These are phyloP conservation scores for Tragelaphus imberbis DNA, from an alignment of 2,113 vertebrate genomes.

Conservation along the genomic window DNA sequence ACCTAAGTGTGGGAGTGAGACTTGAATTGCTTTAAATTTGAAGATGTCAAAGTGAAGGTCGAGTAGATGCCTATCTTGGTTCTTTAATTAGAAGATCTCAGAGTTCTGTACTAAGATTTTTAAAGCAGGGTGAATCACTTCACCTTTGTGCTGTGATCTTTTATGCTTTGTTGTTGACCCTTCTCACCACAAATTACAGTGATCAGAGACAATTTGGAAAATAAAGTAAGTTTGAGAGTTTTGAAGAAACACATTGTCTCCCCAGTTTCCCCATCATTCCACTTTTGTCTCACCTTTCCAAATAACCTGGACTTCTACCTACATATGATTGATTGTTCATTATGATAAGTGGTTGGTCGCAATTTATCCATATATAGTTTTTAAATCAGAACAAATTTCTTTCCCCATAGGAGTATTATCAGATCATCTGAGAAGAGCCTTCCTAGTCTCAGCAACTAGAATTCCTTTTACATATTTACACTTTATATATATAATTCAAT, in stretches of 20 bases:
- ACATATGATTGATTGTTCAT: not conserved
- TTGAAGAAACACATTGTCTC: not conserved
- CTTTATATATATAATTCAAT: not conserved
- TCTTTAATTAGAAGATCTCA: constrained; percentile 57
- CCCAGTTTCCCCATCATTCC: not conserved
- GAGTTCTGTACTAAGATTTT: constrained; percentile 31
- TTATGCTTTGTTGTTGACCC: constrained; percentile 6
- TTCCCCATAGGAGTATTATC: not conserved
- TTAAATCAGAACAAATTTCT: not conserved
- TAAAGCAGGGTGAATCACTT: not conserved
- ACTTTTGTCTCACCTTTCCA: not conserved
- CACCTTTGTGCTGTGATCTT: not conserved
- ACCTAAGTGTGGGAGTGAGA: constrained; percentile 36
- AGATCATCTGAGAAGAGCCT: not conserved
- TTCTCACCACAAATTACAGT: not conserved
- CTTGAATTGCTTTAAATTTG: constrained; percentile 53
- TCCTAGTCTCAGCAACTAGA: not conserved
- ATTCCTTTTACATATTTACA: not conserved
- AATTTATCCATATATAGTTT: not conserved
- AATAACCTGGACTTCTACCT: not conserved
- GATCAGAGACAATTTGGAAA: not conserved
- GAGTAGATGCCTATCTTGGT: constrained; percentile 7
- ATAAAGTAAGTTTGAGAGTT: not conserved
- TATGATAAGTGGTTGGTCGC: not conserved
- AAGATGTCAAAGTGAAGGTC: constrained; percentile 54